Evolutionary conservation across 2,888 invertebrate species (phyloP), one percentile per base, ranked within the genome.

Genomic region (Antheraea assamensis): DNA sequence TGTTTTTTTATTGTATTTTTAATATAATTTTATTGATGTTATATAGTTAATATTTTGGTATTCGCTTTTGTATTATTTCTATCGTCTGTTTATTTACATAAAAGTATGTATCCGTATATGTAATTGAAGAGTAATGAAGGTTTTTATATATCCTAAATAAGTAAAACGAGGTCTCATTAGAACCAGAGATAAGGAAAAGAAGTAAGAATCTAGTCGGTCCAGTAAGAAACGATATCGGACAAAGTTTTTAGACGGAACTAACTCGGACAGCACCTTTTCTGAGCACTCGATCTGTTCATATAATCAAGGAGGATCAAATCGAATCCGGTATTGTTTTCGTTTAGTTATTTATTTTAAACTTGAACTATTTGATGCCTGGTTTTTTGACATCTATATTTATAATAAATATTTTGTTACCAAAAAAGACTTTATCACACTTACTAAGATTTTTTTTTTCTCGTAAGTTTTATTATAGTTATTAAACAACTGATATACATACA

Each of bases 101-200:
- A n/a, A n/a, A n/a, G n/a, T n/a, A n/a, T n/a, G n/a, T n/a, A n/a
- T n/a, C n/a, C n/a, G 13, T 42, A 42, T 42, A 42, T 13, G 13
- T 42, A 13, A 42, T 13, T 42, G 42, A 42, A 42, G 42, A 42
- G 10, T 42, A 7, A 13, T 13, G 42, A 7, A 10, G 13, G 42
- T 42, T 7, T 42, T 42, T 42, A 42, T 42, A 42, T 42, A 13
- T 42, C 42, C 42, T 42, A 19, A 71, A 35, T n/a, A 71, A 58
- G 58, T 71, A 71, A 71, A 27, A 27, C 21, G 27, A 71, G 31
- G n/a, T 17, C 61, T 35, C 35, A 58, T 71, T 58, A 35, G 24
- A 58, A 35, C 31, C 49, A 21, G 68, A 71, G 58, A 71, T 71
- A 71, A 71, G 71, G 35, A 61, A 58, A 71, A 55, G 71, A 35